phyloP scores from a whole-genome alignment of 2,888 invertebrate species.

The Notocelia uddmanniana region DNA sequence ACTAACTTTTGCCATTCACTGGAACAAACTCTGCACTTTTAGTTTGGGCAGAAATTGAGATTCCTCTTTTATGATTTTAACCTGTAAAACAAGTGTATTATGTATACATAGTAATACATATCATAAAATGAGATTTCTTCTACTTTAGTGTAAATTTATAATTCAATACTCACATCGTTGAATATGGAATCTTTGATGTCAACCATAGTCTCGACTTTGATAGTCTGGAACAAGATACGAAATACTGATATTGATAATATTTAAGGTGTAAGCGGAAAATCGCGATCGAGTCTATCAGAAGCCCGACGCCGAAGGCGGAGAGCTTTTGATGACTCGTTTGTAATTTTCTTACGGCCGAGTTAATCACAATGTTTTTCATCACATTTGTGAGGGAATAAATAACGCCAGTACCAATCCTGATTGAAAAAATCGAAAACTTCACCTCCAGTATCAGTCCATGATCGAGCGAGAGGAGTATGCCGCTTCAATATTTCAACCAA shows the following conservation, averaged over 20 bases:
- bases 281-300: too few species aligned
- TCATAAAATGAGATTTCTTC: neutral
- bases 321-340: too few species aligned
- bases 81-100: constrained; percentile 59
- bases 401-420: too few species aligned
- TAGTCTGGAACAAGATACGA: constrained; percentile 54
- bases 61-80: constrained; percentile 70
- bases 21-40: constrained; percentile 79
- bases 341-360: too few species aligned
- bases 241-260: neutral
- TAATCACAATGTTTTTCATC: too few species aligned
- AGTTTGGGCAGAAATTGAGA: constrained; percentile 75
- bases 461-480: too few species aligned
- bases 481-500: too few species aligned
- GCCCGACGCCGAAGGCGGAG: too few species aligned
- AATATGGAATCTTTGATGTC: constrained; percentile 60
- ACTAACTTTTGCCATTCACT: constrained; percentile 60
- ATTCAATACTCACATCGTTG: constrained; percentile 58
- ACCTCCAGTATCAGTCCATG: too few species aligned
- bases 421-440: too few species aligned
- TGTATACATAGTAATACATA: neutral
- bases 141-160: neutral
- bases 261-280: too few species aligned
- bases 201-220: constrained; percentile 58
- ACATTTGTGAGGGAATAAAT: too few species aligned